Base-by-base conservation (phyloP, 2,888 invertebrate genomes). In the Caenorhabditis sp. region DNA sequence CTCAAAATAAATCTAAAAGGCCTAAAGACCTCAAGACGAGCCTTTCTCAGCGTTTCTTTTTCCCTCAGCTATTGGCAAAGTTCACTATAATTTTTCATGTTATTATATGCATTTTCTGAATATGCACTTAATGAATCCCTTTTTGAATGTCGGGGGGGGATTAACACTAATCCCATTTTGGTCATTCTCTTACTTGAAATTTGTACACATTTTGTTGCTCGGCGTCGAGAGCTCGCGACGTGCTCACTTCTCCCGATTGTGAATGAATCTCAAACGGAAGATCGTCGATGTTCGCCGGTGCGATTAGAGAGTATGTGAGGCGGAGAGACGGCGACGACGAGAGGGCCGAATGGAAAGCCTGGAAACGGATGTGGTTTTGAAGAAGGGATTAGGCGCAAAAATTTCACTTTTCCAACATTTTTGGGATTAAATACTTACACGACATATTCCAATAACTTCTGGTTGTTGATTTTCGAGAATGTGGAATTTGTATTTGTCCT, bases 331-430 rank as follows among this genome's bases (percentile, higher is more conserved):
- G 64, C 0, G 78, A 74, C 0, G 73, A 68, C 21, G 76, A 75
- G 25, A 71, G 60, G 8, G 75, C 78, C 1, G 78, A 70, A 52
- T 79, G 78, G 65, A 76, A 79, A n/a, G 78, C 78, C 77, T 77
- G 59, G 54, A 49, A 60, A 23, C 21, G 36, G 25, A 59, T 59
- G 56, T 26, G 27, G 23, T 7, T 5, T 5, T 7, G 54, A 10
- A 17, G 10, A 14, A 17, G 43, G 43, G 43, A 43, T 43, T 43
- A 43, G 43, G 36, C 5, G 36, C 23, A 57, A 57, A 21, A 36
- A 8, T 43, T 38, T 5, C 21, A 36, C 7, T 5, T 8, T 38
- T 25, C 10, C 36, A 36, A 5, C 10, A 36, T 50, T 50, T 50
- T 7, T 8, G 50, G 4, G 21, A 20, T 50, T 50, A 50, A 12